phyloP scores from a whole-genome alignment of 2,888 invertebrate genomes.

The Alviniconcha strummeri region DNA sequence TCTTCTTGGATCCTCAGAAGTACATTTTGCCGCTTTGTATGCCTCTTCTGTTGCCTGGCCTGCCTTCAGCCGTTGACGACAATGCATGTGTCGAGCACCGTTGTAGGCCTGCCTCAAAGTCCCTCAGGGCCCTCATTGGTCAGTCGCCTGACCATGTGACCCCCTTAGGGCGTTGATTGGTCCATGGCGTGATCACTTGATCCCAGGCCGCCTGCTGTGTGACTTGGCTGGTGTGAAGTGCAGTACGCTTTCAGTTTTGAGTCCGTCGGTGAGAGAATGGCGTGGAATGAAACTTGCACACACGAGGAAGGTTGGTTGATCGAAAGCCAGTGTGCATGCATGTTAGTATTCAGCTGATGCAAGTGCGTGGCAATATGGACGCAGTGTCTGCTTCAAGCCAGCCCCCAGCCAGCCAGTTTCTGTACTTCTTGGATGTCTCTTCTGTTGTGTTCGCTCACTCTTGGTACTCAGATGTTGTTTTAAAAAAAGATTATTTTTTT shows the following conservation, averaged over 20 bases:
- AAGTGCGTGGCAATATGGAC: background rate
- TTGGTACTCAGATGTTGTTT: too few relatives aligned
- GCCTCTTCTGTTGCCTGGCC: conserved; percentile 31
- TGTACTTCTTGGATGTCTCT: background rate
- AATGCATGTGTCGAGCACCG: background rate
- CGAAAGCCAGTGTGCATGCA: background rate
- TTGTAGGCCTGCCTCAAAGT: background rate
- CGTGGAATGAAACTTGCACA: background rate
- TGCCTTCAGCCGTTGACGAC: background rate
- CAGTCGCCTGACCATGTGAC: too few relatives aligned
- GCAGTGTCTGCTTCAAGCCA: conserved; percentile 23
- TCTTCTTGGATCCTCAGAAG: conserved; percentile 7
- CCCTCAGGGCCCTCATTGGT: too few relatives aligned
- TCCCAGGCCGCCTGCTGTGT: conserved; percentile 3
- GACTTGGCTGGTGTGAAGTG: conserved; percentile 18
- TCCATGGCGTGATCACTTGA: background rate
- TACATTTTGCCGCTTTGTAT: conserved; percentile 28
- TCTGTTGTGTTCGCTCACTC: background rate
- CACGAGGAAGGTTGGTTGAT: background rate
- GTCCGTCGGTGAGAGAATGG: background rate
- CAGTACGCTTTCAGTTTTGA: conserved; percentile 14
- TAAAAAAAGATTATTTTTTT: too few relatives aligned
- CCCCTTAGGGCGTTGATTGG: background rate
- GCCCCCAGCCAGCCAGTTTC: conserved; percentile 24
- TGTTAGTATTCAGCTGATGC: conserved; percentile 14